These are phyloP conservation scores for Spisula subtruncata DNA, from an alignment of 2,888 invertebrate species.

Conservation along the genomic window DNA sequence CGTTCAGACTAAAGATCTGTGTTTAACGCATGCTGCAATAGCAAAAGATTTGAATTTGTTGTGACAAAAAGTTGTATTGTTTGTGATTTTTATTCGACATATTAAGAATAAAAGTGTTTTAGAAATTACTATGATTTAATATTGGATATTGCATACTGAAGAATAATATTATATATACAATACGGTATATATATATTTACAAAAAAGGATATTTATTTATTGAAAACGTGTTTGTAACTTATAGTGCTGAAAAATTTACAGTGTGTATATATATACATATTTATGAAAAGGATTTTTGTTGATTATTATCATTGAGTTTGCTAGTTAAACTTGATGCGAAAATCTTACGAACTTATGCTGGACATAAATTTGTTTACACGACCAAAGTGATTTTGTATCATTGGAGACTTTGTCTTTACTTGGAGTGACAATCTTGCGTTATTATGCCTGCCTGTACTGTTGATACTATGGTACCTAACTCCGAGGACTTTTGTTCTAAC, in stretches of 20 bases:
- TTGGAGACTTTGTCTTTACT: background rate
- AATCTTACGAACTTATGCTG: too few relatives aligned
- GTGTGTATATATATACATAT: too few relatives aligned
- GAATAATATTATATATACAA: background rate
- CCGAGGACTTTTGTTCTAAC: constrained; percentile 56
- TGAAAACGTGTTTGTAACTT: background rate
- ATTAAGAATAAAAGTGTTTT: background rate
- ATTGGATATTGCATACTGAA: background rate
- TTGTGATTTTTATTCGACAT: background rate
- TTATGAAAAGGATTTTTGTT: too few relatives aligned
- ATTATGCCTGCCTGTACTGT: constrained; percentile 62
- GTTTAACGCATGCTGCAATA: constrained; percentile 33
- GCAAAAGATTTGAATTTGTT: background rate
- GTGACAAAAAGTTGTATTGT: background rate
- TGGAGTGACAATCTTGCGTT: background rate
- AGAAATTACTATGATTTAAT: background rate
- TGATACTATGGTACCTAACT: constrained; percentile 63
- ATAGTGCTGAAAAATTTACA: too few relatives aligned
- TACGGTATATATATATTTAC: background rate
- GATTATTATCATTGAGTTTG: too few relatives aligned
- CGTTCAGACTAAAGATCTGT: background rate
- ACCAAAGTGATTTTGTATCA: background rate
- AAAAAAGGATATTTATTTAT: background rate
- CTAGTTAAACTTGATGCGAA: too few relatives aligned
- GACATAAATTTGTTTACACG: background rate